Evolutionary conservation across 2,888 invertebrate genomes (phyloP), one percentile per base, ranked within the genome.

Genomic region (Cantharis flavilabris): DNA sequence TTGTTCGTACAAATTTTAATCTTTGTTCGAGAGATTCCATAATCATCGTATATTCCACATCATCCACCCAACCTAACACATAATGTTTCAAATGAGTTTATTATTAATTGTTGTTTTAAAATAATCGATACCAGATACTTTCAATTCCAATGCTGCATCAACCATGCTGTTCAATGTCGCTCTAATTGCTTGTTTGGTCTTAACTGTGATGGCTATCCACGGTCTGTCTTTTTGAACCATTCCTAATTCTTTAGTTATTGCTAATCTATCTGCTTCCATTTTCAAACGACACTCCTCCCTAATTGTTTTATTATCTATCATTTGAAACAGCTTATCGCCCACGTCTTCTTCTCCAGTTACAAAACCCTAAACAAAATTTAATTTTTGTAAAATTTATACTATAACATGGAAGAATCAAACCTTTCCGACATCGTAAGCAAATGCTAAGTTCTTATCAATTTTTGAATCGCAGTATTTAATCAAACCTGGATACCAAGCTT

Each of bases 391-490:
- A 7, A 33, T 4, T 33, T 3, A 33, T 49, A n/a, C 5, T 5
- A n/a, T 33, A 33, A 49, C 49, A 7, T 20, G 33, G 9, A 72
- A 64, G 10, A n/a, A 70, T 18, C 11, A 69, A 79, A 90, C 90
- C 88, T 91, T 90, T 0, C 91, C 92, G n/a, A 92, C 90, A 80
- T 92, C 92, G 82, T 92, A 93, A 1, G 92, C 92, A 78, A 90
- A 90, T 3, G 91, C 91, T 7, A 92, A 84, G 77, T 90, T 90
- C 64, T 89, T 88, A 77, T 91, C 91, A 14, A 92, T 91, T 86
- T 89, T 88, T 3, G 89, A 86, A 80, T 92, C 90, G 26, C 92
- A 87, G 76, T 90, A 88, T 0, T 89, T 88, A 87, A 91, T 90
- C 62, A 91, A 81, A 81, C 89, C 88, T 0, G 91, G 91, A 10